Percentiles rank a stretch among this genome's conserved stretches.
phyloP scores from a whole-genome alignment of 2,888 invertebrate genomes.

The Holacanthella duospinosa region DNA sequence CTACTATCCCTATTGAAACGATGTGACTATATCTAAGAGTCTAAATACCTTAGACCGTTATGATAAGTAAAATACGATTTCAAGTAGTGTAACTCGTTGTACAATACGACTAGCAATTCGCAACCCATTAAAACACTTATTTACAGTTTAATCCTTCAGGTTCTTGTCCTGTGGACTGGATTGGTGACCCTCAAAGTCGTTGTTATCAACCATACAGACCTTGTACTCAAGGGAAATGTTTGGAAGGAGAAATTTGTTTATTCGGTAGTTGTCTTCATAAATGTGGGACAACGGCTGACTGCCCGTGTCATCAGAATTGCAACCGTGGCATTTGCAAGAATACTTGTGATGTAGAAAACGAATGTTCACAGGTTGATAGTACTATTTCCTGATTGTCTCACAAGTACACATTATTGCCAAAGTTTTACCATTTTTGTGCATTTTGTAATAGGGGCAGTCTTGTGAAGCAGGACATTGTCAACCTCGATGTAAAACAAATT shows the following conservation, averaged over 20 bases:
- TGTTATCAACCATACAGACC: constrained; percentile 60
- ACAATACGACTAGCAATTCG: no score
- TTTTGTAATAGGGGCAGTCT: constrained; percentile 58
- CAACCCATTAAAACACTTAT: neutral
- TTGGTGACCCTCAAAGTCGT: constrained; percentile 68
- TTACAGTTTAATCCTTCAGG: constrained; percentile 56
- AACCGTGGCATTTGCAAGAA: constrained; percentile 60
- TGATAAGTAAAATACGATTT: no score
- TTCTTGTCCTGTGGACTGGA: constrained; percentile 66
- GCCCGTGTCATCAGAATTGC: constrained; percentile 73
- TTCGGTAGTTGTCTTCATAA: constrained; percentile 61
- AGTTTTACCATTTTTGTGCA: no score
- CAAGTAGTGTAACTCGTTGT: no score
- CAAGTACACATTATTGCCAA: no score
- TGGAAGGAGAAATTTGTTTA: constrained; percentile 53
- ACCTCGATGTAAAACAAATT: constrained; percentile 66
- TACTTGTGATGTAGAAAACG: constrained; percentile 53
- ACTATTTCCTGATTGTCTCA: neutral
- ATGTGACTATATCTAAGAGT: no score
- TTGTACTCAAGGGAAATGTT: constrained; percentile 45
- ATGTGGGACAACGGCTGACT: constrained; percentile 57
- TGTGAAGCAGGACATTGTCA: constrained; percentile 62
- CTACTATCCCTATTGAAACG: neutral
- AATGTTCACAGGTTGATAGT: constrained; percentile 49
- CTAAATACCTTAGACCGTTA: no score